A percentile compares a stretch with the other conserved stretches of the same genome.
Conservation (phyloP, 2,113 vertebrate genomes). For the Phalacrocorax carbo region DNA sequence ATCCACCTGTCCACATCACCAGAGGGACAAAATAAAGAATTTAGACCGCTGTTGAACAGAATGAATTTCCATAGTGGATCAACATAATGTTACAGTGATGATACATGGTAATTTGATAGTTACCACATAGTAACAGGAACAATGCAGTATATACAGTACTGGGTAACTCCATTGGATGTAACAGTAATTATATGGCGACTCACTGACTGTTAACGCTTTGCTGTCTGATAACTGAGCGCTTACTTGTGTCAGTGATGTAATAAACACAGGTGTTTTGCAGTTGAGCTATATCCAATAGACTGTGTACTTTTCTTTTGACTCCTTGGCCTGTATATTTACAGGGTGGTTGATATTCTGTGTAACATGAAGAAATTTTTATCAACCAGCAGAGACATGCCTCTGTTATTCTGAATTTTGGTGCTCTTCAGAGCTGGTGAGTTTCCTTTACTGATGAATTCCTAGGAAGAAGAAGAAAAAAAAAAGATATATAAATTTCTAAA, state of each 20-base stretch:
- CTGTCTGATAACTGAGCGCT: background rate
- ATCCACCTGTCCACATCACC: constrained; percentile 37
- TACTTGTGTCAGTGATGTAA: background rate
- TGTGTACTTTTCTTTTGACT: background rate
- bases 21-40: constrained; percentile 47
- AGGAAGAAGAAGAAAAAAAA: background rate
- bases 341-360: background rate
- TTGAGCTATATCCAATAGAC: background rate
- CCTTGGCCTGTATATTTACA: background rate
- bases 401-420: background rate
- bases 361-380: background rate
- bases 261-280: background rate
- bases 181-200: constrained; percentile 12
- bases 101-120: constrained; percentile 63
- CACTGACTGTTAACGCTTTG: constrained; percentile 53
- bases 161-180: constrained; percentile 25
- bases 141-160: background rate
- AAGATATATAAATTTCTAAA: background rate
- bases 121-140: constrained; percentile 46
- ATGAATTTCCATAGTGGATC: constrained; percentile 58
- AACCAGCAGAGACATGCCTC: background rate
- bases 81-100: constrained; percentile 59
- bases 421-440: background rate
- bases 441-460: background rate
- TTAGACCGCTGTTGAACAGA: constrained; percentile 34